A percentile compares a stretch with the other conserved stretches of the same genome.
Conservation (phyloP, 2,888 invertebrate genomes). For the Conomelus anceps region DNA sequence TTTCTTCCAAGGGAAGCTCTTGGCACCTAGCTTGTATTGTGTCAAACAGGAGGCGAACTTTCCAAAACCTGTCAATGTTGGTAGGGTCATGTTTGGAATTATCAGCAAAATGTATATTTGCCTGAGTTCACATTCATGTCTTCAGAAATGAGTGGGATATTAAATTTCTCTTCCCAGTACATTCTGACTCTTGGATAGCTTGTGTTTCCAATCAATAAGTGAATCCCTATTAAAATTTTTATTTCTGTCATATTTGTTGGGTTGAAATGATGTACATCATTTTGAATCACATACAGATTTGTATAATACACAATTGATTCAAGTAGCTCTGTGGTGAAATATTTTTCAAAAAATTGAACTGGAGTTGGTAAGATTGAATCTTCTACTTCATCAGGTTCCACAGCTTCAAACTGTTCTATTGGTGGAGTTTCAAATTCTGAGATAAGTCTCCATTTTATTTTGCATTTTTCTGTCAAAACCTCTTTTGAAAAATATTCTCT, state of each 20-base stretch:
- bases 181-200: constrained; percentile 30
- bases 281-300: neutral
- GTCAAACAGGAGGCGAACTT: constrained; percentile 31
- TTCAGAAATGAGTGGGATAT: constrained; percentile 27
- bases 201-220: constrained; percentile 32
- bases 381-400: no score
- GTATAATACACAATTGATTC: neutral
- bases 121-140: constrained; percentile 26
- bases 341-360: neutral
- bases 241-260: constrained; percentile 23
- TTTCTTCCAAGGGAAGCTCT: constrained; percentile 22
- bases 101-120: constrained; percentile 31
- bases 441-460: no score
- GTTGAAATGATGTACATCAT: neutral
- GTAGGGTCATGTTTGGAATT: neutral
- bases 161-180: constrained; percentile 18
- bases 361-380: no score
- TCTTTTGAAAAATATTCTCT: no score
- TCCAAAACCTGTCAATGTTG: constrained; percentile 29
- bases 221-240: constrained; percentile 31
- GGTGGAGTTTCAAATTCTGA: no score
- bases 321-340: neutral
- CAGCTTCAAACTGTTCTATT: no score
- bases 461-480: no score
- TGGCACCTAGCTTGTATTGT: constrained; percentile 25